These are phyloP conservation scores for Galeopsomyia nigrocyanea DNA, from an alignment of 2,888 invertebrate species.

Conservation along the genomic window DNA sequence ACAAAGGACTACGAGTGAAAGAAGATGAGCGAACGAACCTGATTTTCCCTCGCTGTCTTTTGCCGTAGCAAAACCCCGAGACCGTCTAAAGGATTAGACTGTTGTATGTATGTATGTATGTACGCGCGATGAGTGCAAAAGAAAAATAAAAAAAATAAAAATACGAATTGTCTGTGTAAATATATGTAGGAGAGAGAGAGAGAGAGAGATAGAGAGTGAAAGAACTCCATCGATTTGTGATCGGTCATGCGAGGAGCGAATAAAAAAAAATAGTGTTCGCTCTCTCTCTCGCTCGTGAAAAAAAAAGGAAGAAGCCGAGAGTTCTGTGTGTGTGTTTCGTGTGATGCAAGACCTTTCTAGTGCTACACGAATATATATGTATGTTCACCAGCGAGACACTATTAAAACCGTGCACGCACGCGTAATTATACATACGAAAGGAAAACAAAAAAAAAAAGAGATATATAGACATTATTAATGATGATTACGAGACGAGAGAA, in stretches of 20 bases:
- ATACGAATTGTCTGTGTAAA: conserved; percentile 1
- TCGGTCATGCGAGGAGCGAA: conserved; percentile 36
- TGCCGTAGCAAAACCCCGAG: not conserved
- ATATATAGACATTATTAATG: conserved; percentile 5
- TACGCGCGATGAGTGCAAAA: conserved; percentile 6
- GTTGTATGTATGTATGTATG: conserved; percentile 1
- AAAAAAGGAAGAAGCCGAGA: conserved; percentile 4
- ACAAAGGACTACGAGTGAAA: conserved; percentile 35
- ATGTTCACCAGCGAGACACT: not conserved
- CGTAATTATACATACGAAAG: conserved; percentile 19
- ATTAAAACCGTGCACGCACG: conserved; percentile 14
- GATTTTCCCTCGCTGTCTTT: conserved; percentile 32
- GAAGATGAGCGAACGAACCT: conserved; percentile 30
- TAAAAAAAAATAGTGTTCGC: too few species aligned
- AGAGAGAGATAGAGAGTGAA: conserved; percentile 14
- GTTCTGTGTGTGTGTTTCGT: too few species aligned
- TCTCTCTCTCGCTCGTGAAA: not conserved
- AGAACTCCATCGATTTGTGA: conserved; percentile 47
- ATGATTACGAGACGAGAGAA: conserved; percentile 36
- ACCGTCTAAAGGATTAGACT: not conserved
- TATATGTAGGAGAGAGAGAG: conserved; percentile 17
- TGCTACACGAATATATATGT: too few species aligned
- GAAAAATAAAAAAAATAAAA: conserved; percentile 11
- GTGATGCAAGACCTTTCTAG: too few species aligned
- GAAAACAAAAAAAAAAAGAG: conserved; percentile 14